A percentile compares a stretch with the other conserved stretches of the same genome.
Conservation (phyloP, 2,113 vertebrate genomes). For the Campylomormyrus tamandua region DNA sequence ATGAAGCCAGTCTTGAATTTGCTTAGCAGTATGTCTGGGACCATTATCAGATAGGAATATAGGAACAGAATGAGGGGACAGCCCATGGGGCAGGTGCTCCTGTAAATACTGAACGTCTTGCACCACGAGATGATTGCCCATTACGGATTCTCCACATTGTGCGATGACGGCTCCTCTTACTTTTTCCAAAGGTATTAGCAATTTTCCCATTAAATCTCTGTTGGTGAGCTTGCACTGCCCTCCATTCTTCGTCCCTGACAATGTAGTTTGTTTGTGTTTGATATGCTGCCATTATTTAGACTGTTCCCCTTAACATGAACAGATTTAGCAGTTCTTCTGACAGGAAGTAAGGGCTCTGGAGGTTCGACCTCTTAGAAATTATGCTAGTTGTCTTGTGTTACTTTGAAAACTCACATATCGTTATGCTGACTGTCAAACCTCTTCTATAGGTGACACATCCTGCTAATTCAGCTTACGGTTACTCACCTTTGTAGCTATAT, state of each 20-base stretch:
- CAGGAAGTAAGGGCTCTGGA: background rate
- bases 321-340: background rate
- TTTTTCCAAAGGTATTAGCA: background rate
- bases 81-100: background rate
- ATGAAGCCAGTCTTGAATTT: background rate
- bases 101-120: background rate
- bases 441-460: background rate
- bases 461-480: background rate
- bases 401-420: background rate
- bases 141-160: background rate
- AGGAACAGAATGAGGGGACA: background rate
- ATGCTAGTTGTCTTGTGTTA: background rate
- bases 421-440: background rate
- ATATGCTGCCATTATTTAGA: background rate
- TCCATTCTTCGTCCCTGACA: background rate
- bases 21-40: background rate
- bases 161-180: background rate
- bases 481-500: background rate
- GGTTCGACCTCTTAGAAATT: background rate
- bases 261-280: background rate
- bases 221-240: background rate
- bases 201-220: background rate
- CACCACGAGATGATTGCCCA: background rate
- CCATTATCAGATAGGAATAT: background rate
- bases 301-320: background rate